Evolutionary conservation across 2,797 vertebrate species (phyloP).

Genomic region (Tympanoctomys barrerae): DNA sequence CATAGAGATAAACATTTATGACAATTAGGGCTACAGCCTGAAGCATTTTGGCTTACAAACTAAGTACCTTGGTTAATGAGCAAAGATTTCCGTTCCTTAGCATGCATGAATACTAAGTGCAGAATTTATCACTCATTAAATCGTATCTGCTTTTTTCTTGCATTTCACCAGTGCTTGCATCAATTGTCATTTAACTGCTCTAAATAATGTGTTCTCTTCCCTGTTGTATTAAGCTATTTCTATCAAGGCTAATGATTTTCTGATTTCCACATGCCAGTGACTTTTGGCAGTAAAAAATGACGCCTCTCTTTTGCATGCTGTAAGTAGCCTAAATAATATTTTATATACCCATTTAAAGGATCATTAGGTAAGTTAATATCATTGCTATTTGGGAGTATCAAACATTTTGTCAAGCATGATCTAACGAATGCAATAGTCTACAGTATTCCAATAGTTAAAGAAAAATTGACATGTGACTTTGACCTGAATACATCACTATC

Average conservation of each 20-base stretch:
- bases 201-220: constrained; percentile 88
- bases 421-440: constrained; percentile 61
- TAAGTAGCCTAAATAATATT: constrained; percentile 89
- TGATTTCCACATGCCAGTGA: constrained; percentile 89
- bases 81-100: constrained; percentile 81
- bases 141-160: constrained; percentile 74
- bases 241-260: constrained; percentile 89
- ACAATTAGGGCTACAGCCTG: constrained; percentile 71
- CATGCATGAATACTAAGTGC: constrained; percentile 78
- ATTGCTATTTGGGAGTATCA: constrained; percentile 81
- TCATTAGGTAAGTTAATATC: constrained; percentile 91
- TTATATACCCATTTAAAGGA: constrained; percentile 90
- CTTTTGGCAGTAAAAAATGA: constrained; percentile 88
- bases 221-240: constrained; percentile 87
- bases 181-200: constrained; percentile 88
- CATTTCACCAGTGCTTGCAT: constrained; percentile 84
- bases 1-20: constrained; percentile 75
- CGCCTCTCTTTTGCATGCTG: constrained; percentile 83
- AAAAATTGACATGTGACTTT: background rate
- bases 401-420: constrained; percentile 79
- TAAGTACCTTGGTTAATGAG: constrained; percentile 79
- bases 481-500: background rate
- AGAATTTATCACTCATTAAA: constrained; percentile 86
- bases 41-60: constrained; percentile 76
- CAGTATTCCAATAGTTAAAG: constrained; percentile 42